Base-by-base conservation (phyloP, 1,140 invertebrate genomes). In the Pachyrhynchus sulphureomaculatus region DNA sequence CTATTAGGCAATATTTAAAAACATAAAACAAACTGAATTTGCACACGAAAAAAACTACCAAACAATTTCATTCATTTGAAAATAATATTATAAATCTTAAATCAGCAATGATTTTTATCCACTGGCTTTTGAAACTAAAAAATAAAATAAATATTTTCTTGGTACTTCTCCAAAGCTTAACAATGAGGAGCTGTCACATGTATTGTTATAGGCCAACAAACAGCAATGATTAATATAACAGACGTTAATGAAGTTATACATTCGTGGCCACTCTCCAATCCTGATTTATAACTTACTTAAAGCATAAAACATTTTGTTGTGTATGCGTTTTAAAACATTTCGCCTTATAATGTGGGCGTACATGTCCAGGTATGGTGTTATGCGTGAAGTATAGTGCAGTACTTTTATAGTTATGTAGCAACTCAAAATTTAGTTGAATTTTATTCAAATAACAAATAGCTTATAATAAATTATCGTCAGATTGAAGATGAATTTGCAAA, bases 221-320 rank as follows among this genome's bases (percentile, higher is more conserved):
- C 64, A 60, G 48, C 42, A 56, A 65, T 74, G 73, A 74, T 75
- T 74, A 75, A 75, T 75, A 72, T 71, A 72, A 74, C 72, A 69
- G 70, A 70, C 72, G 63, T 63, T 75, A 75, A 75, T 75, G 73
- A 75, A 75, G 73, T 74, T 74, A 75, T 72, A 75, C 67, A 52
- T 36, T 21, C 45, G 33, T 41, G 67, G 71, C 72, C 68, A 71
- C 71, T 71, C 70, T 66, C 70, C 68, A 73, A 72, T 72, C 71
- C 73, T 75, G 73, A 75, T 75, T 75, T 75, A 75, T 73, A 65
- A 69, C 64, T 21, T 13, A 20, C 4, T 33, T 42, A 8, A 15
- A 51, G 33, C 48, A 36, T 20, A 36, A 51, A 51, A 51, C 48
- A 36, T 51, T 51, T 51, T 33, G 29, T 36, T 20, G 26, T 51